Evolutionary conservation across 2,113 vertebrate species (phyloP), one percentile per base, ranked within the genome.

Genomic region (Scomber scombrus): DNA sequence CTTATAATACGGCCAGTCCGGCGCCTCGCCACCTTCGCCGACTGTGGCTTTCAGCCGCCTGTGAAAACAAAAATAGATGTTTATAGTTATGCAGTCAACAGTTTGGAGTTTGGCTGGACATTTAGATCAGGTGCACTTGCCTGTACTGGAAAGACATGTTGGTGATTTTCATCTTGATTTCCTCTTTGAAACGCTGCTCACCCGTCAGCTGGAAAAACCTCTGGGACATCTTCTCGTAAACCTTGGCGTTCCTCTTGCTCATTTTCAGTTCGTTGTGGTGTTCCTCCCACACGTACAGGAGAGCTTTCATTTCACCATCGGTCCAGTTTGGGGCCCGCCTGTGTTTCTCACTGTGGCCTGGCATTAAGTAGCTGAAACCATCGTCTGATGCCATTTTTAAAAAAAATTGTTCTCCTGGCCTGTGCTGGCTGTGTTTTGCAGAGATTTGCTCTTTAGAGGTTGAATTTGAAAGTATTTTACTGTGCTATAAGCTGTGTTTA

Each of bases 61-160:
- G 95, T 64, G 84, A 83, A 80, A 66, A 85, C 10, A 55, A 26
- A 77, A 77, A 57, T 15, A 49, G 13, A 67, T 16, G 49, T 75
- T 77, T 40, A 64, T 26, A 50, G 21, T 51, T 76, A 82, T 62
- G 67, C 71, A 26, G 23, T 26, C 23, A 82, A 69, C 80, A 81
- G 47, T 70, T 66, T 31, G n/a, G 19, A 31, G 45, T 34, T n/a
- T 52, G 64, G 1, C 0, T 11, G 60, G 19, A 16, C 4, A 45
- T 43, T 26, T 51, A 62, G n/a, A 62, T 26, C 2, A 9, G 52
- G 50, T 85, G 87, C 85, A 94, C 97, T 96, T 94, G 96, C 98
- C 98, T 98, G 97, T 96, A 99, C 92, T 99, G 98, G 94, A 99
- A 99, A 89, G 97, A 98, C 98, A 99, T 99, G 94, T 99, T 99